These are phyloP conservation scores for Meganola albula DNA, from an alignment of 2,888 invertebrate species.

Conservation along the genomic window DNA sequence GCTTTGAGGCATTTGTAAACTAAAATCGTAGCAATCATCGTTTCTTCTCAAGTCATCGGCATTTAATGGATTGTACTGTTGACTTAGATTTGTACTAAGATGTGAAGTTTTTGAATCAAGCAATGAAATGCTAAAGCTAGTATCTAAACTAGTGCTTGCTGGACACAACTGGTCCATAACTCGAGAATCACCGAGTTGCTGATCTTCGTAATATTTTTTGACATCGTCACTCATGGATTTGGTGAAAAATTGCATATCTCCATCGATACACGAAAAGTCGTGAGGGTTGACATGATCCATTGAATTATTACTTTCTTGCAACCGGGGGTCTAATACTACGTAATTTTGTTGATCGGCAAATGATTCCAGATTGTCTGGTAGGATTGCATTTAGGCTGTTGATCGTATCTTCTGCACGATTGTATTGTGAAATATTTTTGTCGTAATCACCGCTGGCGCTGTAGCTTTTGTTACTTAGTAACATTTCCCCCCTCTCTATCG, in stretches of 20 bases:
- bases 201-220: slow-evolving; percentile 68
- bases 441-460: slow-evolving; percentile 37
- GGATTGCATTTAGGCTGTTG: slow-evolving; percentile 57
- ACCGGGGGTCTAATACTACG: slow-evolving; percentile 54
- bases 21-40: slow-evolving; percentile 65
- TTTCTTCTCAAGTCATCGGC: slow-evolving; percentile 57
- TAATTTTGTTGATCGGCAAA: slow-evolving; percentile 65
- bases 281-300: slow-evolving; percentile 52
- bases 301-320: slow-evolving; percentile 47
- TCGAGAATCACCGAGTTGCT: slow-evolving; percentile 54
- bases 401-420: slow-evolving; percentile 56
- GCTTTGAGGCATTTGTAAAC: slow-evolving; percentile 53
- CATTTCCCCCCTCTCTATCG: slow-evolving; percentile 68
- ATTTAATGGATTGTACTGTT: slow-evolving; percentile 52
- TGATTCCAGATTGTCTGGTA: slow-evolving; percentile 65
- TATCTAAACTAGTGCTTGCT: slow-evolving; percentile 54
- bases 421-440: slow-evolving; percentile 46
- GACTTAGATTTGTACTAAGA: slow-evolving; percentile 49
- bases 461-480: slow-evolving; percentile 52
- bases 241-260: slow-evolving; percentile 70
- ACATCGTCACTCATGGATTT: slow-evolving; percentile 72
- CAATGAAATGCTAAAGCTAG: slow-evolving; percentile 62
- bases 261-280: slow-evolving; percentile 68
- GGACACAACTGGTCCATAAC: slow-evolving; percentile 64
- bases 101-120: slow-evolving; percentile 56